These are phyloP conservation scores for Carollia perspicillata DNA, from an alignment of 2,113 vertebrate genomes.

Conservation along the genomic window DNA sequence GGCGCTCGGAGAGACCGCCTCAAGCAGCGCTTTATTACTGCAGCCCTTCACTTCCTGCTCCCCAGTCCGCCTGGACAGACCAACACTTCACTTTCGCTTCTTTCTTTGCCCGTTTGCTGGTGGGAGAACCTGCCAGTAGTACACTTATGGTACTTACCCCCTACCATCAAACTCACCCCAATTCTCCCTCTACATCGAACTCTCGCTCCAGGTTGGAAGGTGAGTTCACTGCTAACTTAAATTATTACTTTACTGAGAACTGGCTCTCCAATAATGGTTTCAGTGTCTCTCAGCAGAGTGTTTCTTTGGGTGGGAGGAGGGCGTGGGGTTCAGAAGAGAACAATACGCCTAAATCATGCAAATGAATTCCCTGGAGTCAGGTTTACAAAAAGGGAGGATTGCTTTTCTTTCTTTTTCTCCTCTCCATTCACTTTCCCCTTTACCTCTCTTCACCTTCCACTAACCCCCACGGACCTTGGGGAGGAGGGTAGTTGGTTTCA, in stretches of 20 bases:
- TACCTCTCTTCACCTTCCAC: not conserved
- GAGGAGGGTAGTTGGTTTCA: not conserved
- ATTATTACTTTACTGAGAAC: constrained; percentile 45
- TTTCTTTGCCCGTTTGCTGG: constrained; percentile 87
- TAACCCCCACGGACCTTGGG: not conserved
- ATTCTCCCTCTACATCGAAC: constrained; percentile 82
- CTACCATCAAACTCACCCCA: constrained; percentile 81
- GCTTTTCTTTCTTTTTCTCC: not conserved
- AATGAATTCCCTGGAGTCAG: constrained; percentile 62
- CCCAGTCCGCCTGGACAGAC: constrained; percentile 86
- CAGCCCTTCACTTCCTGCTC: constrained; percentile 88
- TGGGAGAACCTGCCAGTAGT: constrained; percentile 74
- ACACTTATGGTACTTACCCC: constrained; percentile 81
- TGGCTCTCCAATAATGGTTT: not conserved
- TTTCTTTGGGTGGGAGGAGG: not conserved
- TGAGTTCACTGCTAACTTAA: constrained; percentile 83
- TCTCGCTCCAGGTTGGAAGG: constrained; percentile 84
- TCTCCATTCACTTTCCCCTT: not conserved
- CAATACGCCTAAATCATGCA: constrained; percentile 69
- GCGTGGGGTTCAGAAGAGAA: not conserved
- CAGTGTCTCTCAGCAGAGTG: not conserved
- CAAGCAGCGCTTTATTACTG: constrained; percentile 94
- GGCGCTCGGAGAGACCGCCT: constrained; percentile 89
- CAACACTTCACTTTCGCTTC: constrained; percentile 88
- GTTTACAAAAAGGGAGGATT: constrained; percentile 32